Conservation (phyloP, 2,797 vertebrate genomes). For the Masticophis lateralis region DNA sequence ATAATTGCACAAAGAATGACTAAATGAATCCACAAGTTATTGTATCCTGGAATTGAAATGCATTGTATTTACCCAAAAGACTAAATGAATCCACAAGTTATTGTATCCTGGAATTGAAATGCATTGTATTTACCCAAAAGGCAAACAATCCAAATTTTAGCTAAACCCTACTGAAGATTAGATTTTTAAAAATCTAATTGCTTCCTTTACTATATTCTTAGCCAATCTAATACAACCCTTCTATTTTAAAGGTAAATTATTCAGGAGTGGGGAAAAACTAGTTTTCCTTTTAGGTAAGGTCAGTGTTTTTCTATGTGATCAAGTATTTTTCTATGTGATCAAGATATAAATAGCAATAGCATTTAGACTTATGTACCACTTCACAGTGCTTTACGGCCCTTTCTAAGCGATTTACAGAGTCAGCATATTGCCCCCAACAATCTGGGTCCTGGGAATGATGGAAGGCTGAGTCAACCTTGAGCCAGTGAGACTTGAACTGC, state of each 20-base stretch:
- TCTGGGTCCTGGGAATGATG: no score
- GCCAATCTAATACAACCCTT: not conserved
- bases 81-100: not conserved
- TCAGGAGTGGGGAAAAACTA: not conserved
- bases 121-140: not conserved
- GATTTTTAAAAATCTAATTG: not conserved
- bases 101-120: not conserved
- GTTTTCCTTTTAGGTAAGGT: not conserved
- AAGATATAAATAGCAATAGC: not conserved
- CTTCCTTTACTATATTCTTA: not conserved
- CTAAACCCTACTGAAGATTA: not conserved
- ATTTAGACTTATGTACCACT: no score
- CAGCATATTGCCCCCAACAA: no score
- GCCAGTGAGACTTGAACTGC: no score
- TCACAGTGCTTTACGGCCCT: no score
- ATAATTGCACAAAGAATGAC: not conserved
- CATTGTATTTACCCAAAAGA: not conserved
- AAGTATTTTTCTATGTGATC: not conserved
- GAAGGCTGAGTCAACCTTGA: no score
- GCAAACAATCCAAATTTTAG: not conserved
- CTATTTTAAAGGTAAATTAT: not conserved
- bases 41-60: not conserved
- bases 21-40: not conserved
- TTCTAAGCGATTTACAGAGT: no score
- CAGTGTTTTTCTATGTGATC: not conserved